phyloP scores from a whole-genome alignment of 2,888 invertebrate genomes.

The Drosophila pseudotakahashii region DNA sequence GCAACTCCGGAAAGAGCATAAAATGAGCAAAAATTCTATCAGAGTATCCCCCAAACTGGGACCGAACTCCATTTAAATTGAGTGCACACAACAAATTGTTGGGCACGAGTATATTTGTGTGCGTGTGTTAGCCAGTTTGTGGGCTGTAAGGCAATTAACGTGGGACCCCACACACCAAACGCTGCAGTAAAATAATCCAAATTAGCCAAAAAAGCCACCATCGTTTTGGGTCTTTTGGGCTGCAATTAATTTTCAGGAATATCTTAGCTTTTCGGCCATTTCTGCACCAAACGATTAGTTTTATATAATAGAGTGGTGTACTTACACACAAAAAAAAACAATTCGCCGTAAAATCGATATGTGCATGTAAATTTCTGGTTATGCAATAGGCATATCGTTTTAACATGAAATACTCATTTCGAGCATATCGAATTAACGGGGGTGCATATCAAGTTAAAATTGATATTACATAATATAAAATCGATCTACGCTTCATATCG shows the following conservation, averaged over 20 bases:
- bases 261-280: not conserved
- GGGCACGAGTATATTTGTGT: constrained; percentile 15
- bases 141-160: constrained; percentile 67
- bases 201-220: constrained; percentile 66
- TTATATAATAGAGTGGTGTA: not conserved
- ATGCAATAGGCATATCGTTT: no score
- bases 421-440: no score
- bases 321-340: no score
- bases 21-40: constrained; percentile 74
- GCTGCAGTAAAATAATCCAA: constrained; percentile 74
- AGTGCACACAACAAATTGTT: constrained; percentile 52
- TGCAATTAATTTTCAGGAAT: constrained; percentile 11
- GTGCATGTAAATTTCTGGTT: no score
- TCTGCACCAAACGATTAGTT: not conserved
- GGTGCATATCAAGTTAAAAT: no score
- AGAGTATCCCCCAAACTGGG: constrained; percentile 31
- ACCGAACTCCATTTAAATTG: constrained; percentile 63
- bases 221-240: constrained; percentile 37
- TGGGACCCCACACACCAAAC: constrained; percentile 50
- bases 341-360: no score
- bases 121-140: constrained; percentile 19
- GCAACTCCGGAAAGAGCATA: constrained; percentile 63
- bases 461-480: no score
- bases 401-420: no score
- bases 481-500: no score